A percentile compares a stretch with the other conserved stretches of the same genome.
phyloP scores from a whole-genome alignment of 2,888 invertebrate genomes.

The Apeira syringaria region DNA sequence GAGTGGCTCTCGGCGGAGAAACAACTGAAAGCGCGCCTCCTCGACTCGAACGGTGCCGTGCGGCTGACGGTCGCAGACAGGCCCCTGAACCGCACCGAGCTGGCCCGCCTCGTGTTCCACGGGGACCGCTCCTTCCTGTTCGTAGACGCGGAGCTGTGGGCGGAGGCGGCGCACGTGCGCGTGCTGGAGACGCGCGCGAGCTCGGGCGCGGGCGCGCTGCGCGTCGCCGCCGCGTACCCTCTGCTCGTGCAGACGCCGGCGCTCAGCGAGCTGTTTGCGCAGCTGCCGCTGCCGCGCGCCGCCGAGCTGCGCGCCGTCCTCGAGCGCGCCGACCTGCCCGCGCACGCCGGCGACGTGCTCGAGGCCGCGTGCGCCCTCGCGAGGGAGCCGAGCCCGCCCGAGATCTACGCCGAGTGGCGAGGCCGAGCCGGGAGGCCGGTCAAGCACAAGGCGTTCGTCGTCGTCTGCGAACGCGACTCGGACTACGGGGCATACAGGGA shows the following conservation, averaged over 20 bases:
- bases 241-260: background rate
- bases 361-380: slow-evolving; percentile 3
- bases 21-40: background rate
- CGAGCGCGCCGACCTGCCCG: background rate
- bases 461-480: background rate
- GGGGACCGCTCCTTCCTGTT: background rate
- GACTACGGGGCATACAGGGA: too few relatives aligned
- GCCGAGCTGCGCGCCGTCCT: background rate
- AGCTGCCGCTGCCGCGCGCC: background rate
- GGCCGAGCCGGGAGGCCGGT: background rate
- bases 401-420: background rate
- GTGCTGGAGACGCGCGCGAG: too few relatives aligned
- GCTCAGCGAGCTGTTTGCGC: background rate
- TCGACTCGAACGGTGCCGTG: background rate
- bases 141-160: slow-evolving; percentile 1
- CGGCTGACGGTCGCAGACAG: background rate
- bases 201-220: background rate
- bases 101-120: background rate
- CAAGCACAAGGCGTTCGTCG: background rate
- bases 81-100: background rate
- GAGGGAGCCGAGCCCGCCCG: background rate
- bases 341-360: background rate
- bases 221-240: background rate
- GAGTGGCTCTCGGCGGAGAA: background rate
- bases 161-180: background rate